Evolutionary conservation across 2,797 vertebrate species (phyloP).

Genomic region (Holocentrus rufus): DNA sequence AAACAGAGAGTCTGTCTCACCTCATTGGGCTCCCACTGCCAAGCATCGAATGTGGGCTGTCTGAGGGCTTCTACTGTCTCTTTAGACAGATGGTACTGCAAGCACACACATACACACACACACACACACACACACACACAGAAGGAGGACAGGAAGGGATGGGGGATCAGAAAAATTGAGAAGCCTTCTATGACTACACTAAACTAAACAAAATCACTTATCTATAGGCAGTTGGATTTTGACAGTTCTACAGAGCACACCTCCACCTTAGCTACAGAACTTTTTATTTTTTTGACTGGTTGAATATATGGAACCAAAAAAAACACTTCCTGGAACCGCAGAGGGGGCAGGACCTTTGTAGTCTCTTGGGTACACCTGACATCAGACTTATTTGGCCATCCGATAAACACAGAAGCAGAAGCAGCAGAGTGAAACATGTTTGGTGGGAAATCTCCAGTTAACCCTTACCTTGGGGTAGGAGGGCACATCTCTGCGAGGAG

Average conservation of each 20-base stretch:
- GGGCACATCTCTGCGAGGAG: constrained; percentile 86
- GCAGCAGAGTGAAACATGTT: neutral
- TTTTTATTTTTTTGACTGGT: neutral
- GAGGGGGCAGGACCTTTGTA: too few relatives aligned
- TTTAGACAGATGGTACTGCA: constrained; percentile 91
- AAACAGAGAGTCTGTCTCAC: constrained; percentile 74
- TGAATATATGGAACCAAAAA: neutral
- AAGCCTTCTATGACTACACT: too few relatives aligned
- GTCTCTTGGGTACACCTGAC: neutral
- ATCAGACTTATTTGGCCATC: neutral
- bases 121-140: constrained; percentile 47
- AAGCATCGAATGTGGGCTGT: constrained; percentile 93
- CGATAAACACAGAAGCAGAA: neutral
- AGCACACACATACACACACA: constrained; percentile 54
- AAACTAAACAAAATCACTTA: too few relatives aligned
- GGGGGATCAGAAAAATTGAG: neutral
- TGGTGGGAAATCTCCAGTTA: neutral
- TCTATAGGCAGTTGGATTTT: too few relatives aligned
- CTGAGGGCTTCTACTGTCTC: constrained; percentile 92
- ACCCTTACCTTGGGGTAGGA: constrained; percentile 90
- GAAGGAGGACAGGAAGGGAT: constrained; percentile 30
- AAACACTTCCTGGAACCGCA: constrained; percentile 2
- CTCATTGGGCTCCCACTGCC: constrained; percentile 97
- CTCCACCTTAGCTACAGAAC: too few relatives aligned
- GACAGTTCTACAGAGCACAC: too few relatives aligned